A percentile compares a stretch with the other conserved stretches of the same genome.
Conservation (phyloP, 64 coral and sea anemone genomes). For the Acropora tenuis region DNA sequence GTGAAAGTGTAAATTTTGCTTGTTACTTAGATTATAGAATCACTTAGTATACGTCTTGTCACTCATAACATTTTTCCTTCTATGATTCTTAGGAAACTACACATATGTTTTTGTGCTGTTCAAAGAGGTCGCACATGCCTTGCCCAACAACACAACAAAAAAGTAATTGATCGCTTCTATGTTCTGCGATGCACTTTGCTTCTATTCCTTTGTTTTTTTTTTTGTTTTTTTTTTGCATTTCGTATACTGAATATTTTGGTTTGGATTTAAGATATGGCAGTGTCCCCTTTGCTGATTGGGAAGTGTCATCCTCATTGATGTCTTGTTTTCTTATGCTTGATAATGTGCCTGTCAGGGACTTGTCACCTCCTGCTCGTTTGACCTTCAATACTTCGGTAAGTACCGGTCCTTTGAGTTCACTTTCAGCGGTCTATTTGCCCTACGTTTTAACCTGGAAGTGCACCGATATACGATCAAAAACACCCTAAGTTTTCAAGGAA, state of each 20-base stretch:
- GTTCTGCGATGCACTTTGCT: not conserved
- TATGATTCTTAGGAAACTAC: slow-evolving; percentile 4
- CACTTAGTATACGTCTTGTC: too few species aligned
- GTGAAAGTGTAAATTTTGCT: too few species aligned
- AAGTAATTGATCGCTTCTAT: not conserved
- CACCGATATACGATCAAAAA: too few species aligned
- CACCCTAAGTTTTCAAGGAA: too few species aligned
- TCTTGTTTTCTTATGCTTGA: slow-evolving; percentile 21
- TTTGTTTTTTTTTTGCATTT: not conserved
- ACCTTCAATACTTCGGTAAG: slow-evolving; percentile 20
- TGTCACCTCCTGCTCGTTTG: slow-evolving; percentile 12
- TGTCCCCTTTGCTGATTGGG: not conserved
- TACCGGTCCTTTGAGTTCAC: not conserved
- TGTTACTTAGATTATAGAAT: too few species aligned
- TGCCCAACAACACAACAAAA: not conserved
- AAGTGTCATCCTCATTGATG: slow-evolving; percentile 12
- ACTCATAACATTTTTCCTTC: not conserved
- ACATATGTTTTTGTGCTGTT: slow-evolving; percentile 10
- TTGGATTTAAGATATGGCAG: not conserved
- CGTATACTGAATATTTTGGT: not conserved
- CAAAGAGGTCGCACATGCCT: not conserved
- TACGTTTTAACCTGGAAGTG: too few species aligned
- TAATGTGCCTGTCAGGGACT: not conserved
- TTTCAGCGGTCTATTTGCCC: not conserved
- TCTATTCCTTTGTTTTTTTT: not conserved